Evolutionary conservation across 1,140 invertebrate genomes (phyloP).

Genomic region (Thrips palmi): DNA sequence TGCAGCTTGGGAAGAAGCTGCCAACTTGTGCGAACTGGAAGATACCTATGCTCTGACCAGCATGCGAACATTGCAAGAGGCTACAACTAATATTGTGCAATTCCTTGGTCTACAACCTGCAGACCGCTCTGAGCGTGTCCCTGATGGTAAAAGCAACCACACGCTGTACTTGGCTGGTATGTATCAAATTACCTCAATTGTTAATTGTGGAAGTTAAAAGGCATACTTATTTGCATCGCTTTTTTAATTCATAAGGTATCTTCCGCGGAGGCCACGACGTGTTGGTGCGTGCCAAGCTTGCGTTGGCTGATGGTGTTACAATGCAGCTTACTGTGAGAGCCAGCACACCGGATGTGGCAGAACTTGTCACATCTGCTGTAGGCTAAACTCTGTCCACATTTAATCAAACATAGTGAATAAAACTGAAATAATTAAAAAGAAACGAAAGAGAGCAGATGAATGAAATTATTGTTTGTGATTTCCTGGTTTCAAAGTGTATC

Average conservation of each 20-base stretch:
- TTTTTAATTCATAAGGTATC: slow-evolving; percentile 34
- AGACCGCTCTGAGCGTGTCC: slow-evolving; percentile 68
- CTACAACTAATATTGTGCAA: slow-evolving; percentile 68
- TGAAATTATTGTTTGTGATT: no score
- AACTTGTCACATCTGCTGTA: slow-evolving; percentile 70
- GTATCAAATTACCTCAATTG: slow-evolving; percentile 2
- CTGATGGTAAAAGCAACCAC: slow-evolving; percentile 66
- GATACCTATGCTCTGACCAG: slow-evolving; percentile 78
- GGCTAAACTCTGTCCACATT: slow-evolving; percentile 55
- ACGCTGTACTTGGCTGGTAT: slow-evolving; percentile 57
- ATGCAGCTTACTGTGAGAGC: slow-evolving; percentile 50
- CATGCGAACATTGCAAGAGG: slow-evolving; percentile 63
- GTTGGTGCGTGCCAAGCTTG: slow-evolving; percentile 67
- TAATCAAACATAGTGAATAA: no score
- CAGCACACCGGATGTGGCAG: slow-evolving; percentile 39
- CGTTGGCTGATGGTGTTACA: slow-evolving; percentile 48
- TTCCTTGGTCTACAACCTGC: slow-evolving; percentile 79
- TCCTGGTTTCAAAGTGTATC: no score
- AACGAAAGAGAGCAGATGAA: no score
- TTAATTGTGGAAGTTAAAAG: not conserved
- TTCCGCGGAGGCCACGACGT: slow-evolving; percentile 81
- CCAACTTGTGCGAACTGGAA: slow-evolving; percentile 52
- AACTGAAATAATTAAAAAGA: no score
- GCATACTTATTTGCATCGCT: not conserved
- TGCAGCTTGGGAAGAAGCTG: slow-evolving; percentile 48